A percentile compares a stretch with the other conserved stretches of the same genome.
Evolutionary conservation across 2,797 vertebrate species (phyloP).

Genomic region (Sebastes itinus): DNA sequence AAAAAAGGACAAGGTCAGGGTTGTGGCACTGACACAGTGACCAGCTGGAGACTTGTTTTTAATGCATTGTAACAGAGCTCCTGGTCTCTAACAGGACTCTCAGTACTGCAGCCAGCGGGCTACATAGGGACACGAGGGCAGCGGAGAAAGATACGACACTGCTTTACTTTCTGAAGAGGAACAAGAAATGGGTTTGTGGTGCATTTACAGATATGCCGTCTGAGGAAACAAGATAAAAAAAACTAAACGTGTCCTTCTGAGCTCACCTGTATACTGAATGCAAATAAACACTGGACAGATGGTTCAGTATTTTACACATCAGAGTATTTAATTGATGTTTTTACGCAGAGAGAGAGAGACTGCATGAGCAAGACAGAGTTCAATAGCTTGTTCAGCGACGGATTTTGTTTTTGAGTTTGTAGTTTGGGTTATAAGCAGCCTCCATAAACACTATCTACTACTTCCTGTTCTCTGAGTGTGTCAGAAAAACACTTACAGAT

Average conservation of each 20-base stretch:
- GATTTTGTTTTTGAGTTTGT: accelerated
- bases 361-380: not conserved
- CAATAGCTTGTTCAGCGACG: not conserved
- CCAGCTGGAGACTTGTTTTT: slow-evolving; percentile 52
- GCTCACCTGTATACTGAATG: not conserved
- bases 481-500: not conserved
- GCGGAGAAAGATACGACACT: not conserved
- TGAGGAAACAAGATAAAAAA: not conserved
- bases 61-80: slow-evolving; percentile 3
- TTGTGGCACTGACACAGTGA: slow-evolving; percentile 1
- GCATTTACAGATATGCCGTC: not conserved
- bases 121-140: not conserved
- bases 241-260: not conserved
- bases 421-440: not conserved
- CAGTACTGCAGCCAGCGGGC: not conserved
- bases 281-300: not conserved
- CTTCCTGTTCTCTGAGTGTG: not conserved
- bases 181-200: not conserved
- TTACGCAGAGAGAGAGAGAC: not conserved
- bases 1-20: slow-evolving; percentile 22
- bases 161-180: not conserved
- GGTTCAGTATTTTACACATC: not conserved
- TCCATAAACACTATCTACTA: not conserved
- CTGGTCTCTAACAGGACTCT: slow-evolving; percentile 2
- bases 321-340: not conserved